Conservation (phyloP, 1,140 invertebrate genomes). For the Trichomalopsis sarcophagae region DNA sequence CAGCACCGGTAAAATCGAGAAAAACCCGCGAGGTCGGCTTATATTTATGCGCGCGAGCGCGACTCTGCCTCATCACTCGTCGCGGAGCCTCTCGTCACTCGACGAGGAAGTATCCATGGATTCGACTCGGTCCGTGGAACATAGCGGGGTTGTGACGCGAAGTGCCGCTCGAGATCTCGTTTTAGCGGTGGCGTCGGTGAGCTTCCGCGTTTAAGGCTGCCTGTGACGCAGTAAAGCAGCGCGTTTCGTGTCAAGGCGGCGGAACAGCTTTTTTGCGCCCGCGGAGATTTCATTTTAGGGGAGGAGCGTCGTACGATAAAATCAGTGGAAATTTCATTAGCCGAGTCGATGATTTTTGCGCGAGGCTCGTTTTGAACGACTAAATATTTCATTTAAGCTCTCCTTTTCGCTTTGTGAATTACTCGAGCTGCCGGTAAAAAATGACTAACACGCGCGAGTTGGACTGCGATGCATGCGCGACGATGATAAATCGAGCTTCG, state of each 20-base stretch:
- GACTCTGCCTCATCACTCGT: too few species aligned
- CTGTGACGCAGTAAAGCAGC: neutral
- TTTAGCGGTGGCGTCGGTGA: neutral
- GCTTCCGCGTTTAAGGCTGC: neutral
- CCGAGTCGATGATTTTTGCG: too few species aligned
- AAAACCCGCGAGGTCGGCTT: neutral
- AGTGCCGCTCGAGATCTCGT: neutral
- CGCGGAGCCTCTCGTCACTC: neutral
- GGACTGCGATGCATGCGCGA: neutral
- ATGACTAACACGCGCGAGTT: neutral
- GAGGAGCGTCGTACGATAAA: too few species aligned
- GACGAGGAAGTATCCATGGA: neutral
- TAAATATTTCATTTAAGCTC: neutral
- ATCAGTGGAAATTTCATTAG: too few species aligned
- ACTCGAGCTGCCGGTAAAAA: neutral
- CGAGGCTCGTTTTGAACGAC: neutral
- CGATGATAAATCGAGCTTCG: neutral
- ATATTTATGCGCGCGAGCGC: neutral
- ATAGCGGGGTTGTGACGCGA: neutral
- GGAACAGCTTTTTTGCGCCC: too few species aligned
- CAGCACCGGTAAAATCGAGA: neutral
- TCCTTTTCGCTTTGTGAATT: neutral
- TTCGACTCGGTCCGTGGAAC: neutral
- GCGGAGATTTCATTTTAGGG: too few species aligned
- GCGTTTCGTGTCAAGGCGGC: neutral